A percentile compares a stretch with the other conserved stretches of the same genome.
These are phyloP conservation scores for Bedellia somnulentella DNA, from an alignment of 2,888 invertebrate genomes.

Conservation along the genomic window DNA sequence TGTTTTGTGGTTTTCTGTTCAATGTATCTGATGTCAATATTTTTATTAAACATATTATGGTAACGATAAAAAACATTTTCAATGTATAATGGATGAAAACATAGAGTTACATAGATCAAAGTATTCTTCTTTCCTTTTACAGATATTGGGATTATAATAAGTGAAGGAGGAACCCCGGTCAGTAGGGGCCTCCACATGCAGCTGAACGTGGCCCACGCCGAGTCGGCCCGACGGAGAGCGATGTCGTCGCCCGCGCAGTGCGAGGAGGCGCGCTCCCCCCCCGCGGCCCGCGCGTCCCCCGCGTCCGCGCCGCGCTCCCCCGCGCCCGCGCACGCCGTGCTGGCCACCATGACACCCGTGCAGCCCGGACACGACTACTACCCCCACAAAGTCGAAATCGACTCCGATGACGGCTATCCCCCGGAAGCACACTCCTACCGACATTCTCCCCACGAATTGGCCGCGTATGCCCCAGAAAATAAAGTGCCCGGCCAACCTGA, in stretches of 20 bases:
- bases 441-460: conserved; percentile 55
- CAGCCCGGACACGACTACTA: conserved; percentile 73
- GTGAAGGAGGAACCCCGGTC: too few relatives aligned
- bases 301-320: conserved; percentile 60
- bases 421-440: conserved; percentile 65
- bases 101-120: too few relatives aligned
- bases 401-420: conserved; percentile 61
- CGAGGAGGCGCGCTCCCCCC: conserved; percentile 45
- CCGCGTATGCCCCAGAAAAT: conserved; percentile 53
- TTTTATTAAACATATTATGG: too few relatives aligned
- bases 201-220: too few relatives aligned
- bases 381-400: conserved; percentile 65
- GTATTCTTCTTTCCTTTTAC: too few relatives aligned
- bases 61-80: too few relatives aligned
- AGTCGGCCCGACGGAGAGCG: neutral
- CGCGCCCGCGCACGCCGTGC: conserved; percentile 72
- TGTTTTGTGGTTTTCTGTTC: too few relatives aligned
- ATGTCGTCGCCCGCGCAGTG: conserved; percentile 13
- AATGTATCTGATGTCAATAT: too few relatives aligned
- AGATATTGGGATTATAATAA: too few relatives aligned
- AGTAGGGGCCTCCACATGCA: too few relatives aligned
- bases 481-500: conserved; percentile 62
- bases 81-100: too few relatives aligned
- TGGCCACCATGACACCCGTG: conserved; percentile 87
- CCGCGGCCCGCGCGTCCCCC: conserved; percentile 48